Conservation (phyloP, 1,140 invertebrate species). For the Hycleus cichorii region DNA sequence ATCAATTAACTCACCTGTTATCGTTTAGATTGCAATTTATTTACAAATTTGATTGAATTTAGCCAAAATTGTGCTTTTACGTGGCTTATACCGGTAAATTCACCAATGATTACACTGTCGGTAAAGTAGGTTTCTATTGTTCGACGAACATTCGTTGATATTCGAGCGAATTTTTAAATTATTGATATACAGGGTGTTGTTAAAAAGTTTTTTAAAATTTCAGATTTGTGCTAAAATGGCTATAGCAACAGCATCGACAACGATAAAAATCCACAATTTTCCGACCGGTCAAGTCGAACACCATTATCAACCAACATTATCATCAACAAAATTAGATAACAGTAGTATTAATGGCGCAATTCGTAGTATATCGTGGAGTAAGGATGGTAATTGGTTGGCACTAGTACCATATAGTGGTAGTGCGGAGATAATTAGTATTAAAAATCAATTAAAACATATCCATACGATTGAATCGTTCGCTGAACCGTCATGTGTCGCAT, state of each 20-base stretch:
- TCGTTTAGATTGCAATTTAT: too few relatives aligned
- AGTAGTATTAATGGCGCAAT: slow-evolving; percentile 21
- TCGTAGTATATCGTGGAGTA: slow-evolving; percentile 36
- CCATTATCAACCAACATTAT: slow-evolving; percentile 23
- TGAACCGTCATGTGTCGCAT: slow-evolving; percentile 35
- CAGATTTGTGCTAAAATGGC: slow-evolving; percentile 13
- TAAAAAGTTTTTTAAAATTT: not conserved
- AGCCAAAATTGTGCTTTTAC: too few relatives aligned
- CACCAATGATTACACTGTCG: too few relatives aligned
- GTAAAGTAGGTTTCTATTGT: too few relatives aligned
- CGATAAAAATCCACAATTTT: slow-evolving; percentile 33
- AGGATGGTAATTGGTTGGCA: slow-evolving; percentile 37
- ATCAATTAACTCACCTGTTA: too few relatives aligned
- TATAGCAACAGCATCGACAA: slow-evolving; percentile 28
- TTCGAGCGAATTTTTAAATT: too few relatives aligned
- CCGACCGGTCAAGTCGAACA: slow-evolving; percentile 19
- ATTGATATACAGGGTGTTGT: too few relatives aligned
- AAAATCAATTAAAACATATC: slow-evolving; percentile 31
- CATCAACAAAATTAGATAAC: not conserved
- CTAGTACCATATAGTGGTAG: slow-evolving; percentile 30
- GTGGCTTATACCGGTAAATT: too few relatives aligned
- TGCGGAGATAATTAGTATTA: slow-evolving; percentile 34
- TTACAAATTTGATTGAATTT: too few relatives aligned
- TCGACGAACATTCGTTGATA: too few relatives aligned
- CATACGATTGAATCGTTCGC: slow-evolving; percentile 30